Base-by-base conservation (phyloP, 2,888 invertebrate genomes). In the Sycophila texana region DNA sequence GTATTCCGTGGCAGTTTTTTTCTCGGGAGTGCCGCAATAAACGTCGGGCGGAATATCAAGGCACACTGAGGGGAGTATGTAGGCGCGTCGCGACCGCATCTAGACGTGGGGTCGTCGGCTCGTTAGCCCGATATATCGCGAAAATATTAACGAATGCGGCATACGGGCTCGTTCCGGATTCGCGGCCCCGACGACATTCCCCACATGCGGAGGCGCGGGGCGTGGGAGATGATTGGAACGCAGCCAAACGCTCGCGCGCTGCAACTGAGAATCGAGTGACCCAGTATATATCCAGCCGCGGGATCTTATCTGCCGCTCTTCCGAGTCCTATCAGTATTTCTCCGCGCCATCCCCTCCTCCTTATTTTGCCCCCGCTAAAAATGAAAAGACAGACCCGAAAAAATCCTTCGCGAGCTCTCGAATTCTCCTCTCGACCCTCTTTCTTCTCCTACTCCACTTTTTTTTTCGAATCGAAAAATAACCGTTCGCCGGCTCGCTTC, bases 231-330 rank as follows among this genome's bases (percentile, higher is more conserved):
- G 66, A 79, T 75, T 79, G 79, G 79, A 75, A 79, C 77, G 61
- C 60, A 55, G 82, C 65, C 74, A 80, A 80, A 73, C 22, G 18
- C 39, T 39, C 10, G 39, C 39, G 49, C 7, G 47, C 72, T 60
- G 77, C 66, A 67, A 63, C 70, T 53, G 74, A 80, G 71, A 74
- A 74, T 79, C 53, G 74, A 74, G 70, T 70, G 79, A 79, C 79
- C 79, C 47, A 79, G 66, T 71, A 70, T 72, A 73, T 65, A 72
- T 74, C 73, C 30, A 51, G 49, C 20, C 49, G 61, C 49, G 58
- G 71, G 66, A 75, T 79, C 79, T 74, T 75, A 79, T 79, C 74
- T 70, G 53, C 22, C 47, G 51, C 39, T 47, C 63, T 4, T 60
- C 66, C 60, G 18, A 74, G 71, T 71, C 61, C 55, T 75, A 74